Evolutionary conservation across 2,888 invertebrate species (phyloP), one percentile per base, ranked within the genome.

Genomic region (Lymantria monacha): DNA sequence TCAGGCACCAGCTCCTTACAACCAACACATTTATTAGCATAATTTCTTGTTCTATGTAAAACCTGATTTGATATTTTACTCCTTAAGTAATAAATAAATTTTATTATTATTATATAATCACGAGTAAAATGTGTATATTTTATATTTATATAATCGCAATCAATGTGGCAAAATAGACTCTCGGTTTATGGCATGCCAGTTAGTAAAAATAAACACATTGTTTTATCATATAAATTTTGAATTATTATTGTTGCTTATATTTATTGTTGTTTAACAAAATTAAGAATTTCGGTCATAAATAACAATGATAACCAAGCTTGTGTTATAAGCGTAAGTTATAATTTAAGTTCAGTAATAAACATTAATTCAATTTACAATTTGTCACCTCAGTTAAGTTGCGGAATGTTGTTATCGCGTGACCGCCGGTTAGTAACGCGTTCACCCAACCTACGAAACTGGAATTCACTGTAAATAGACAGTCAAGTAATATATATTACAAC

Each of bases 321-420:
- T 69, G 51, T 49, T 66, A 60, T 69, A 33, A 33, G 33, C 33
- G 10, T 22, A 72, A 69, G 71, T 77, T 77, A 75, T 81, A 79
- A 83, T 81, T 76, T 75, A 74, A 74, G 70, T 67, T 76, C 73
- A 74, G 69, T 74, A 72, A 78, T 80, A 74, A 81, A 83, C 84
- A 85, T 86, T 85, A 86, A 85, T 87, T 86, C 79, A 78, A 86
- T 85, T 86, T 79, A 80, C 83, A 80, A 86, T 87, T 87, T 87
- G 86, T 87, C 87, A 86, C 85, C 82, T 85, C 72, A 64, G 73
- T 71, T 79, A 77, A 80, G 81, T 81, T 81, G 81, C 68, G 59
- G 86, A 88, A 89, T 88, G 88, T 79, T 61, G 74, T 73, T 63
- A 83, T 90, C 82, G 89, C 89, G 89, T 88, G 87, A 85, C 85